A percentile compares a stretch with the other conserved stretches of the same genome.
These are phyloP conservation scores for Eretmocerus hayati DNA, from an alignment of 2,888 invertebrate species.

Conservation along the genomic window DNA sequence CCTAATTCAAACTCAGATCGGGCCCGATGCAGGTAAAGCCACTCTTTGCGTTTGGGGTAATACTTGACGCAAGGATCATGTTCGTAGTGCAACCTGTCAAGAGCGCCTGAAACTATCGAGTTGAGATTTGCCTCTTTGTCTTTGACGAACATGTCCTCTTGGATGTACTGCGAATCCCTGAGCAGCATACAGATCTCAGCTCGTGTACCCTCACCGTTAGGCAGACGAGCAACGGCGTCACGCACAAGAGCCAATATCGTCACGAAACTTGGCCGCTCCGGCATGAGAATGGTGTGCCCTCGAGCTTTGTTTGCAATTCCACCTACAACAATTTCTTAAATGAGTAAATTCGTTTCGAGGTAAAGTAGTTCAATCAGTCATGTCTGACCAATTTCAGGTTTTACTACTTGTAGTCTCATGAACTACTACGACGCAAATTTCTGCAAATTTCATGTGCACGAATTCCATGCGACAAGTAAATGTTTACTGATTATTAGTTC, in stretches of 20 bases:
- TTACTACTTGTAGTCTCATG: too few relatives aligned
- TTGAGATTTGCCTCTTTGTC: conserved; percentile 62
- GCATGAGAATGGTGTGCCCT: conserved; percentile 75
- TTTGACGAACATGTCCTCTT: conserved; percentile 36
- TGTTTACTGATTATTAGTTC: too few relatives aligned
- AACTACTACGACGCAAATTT: too few relatives aligned
- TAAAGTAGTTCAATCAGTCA: too few relatives aligned
- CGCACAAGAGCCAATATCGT: conserved; percentile 86
- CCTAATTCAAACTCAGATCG: conserved; percentile 60
- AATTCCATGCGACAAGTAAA: too few relatives aligned
- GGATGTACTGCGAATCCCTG: conserved; percentile 65
- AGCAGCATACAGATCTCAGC: conserved; percentile 86
- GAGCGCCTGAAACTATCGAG: conserved; percentile 80
- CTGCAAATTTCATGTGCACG: too few relatives aligned
- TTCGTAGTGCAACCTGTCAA: conserved; percentile 84
- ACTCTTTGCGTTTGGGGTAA: conserved; percentile 82
- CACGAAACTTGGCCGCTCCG: conserved; percentile 82
- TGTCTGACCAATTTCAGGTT: too few relatives aligned
- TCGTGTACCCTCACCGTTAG: conserved; percentile 89
- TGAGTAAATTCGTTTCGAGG: too few relatives aligned
- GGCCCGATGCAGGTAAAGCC: conserved; percentile 89
- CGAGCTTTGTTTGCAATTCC: conserved; percentile 61
- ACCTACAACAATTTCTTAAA: conserved; percentile 31
- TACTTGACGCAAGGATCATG: conserved; percentile 91
- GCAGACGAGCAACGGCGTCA: conserved; percentile 86